These are phyloP conservation scores for Mercenaria mercenaria DNA, from an alignment of 1,140 invertebrate species.

Conservation along the genomic window DNA sequence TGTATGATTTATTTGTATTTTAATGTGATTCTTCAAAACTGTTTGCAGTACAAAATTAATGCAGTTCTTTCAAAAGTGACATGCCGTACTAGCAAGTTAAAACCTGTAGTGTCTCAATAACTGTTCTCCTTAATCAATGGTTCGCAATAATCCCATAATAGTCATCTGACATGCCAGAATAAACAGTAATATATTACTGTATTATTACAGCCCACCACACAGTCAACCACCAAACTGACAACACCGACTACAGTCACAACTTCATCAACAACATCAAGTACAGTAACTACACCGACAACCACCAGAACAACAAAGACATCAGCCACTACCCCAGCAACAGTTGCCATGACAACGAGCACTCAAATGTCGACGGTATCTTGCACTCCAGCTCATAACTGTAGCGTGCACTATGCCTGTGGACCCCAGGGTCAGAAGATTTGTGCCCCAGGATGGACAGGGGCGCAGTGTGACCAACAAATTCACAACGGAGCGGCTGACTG, in stretches of 20 bases:
- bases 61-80: too few species aligned
- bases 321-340: neutral
- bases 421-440: slow-evolving; percentile 9
- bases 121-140: too few species aligned
- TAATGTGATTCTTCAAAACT: too few species aligned
- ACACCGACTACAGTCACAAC: neutral
- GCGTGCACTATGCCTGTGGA: slow-evolving; percentile 10
- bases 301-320: neutral
- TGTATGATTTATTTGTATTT: too few species aligned
- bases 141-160: too few species aligned
- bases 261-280: neutral
- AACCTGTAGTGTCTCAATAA: too few species aligned
- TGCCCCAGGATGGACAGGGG: slow-evolving; percentile 37
- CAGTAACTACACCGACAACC: neutral
- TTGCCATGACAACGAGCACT: neutral
- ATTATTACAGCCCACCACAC: neutral
- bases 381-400: slow-evolving; percentile 12
- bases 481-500: slow-evolving; percentile 42
- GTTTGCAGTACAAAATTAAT: too few species aligned
- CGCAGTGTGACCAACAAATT: slow-evolving; percentile 25
- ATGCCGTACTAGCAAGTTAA: too few species aligned
- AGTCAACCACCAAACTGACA: neutral
- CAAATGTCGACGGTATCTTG: neutral
- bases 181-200: too few species aligned
- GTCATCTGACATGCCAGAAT: too few species aligned